Evolutionary conservation across 2,113 vertebrate species (phyloP).

Genomic region (Motacilla alba): DNA sequence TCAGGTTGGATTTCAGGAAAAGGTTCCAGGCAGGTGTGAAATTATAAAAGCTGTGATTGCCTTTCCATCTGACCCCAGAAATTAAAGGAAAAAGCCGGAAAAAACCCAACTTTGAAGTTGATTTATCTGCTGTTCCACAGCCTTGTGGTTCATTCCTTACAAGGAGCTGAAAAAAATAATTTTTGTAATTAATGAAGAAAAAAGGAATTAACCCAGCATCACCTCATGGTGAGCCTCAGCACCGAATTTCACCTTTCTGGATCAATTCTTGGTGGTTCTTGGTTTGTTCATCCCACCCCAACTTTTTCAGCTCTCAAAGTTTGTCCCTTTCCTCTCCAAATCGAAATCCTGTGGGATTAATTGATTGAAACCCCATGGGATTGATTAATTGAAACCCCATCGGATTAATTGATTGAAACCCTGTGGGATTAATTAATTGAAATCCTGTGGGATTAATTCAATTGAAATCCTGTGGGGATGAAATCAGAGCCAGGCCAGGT

Average conservation of each 20-base stretch:
- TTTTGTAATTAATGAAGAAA: not conserved
- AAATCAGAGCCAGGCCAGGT: not conserved
- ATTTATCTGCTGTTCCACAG: too few relatives aligned
- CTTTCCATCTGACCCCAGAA: too few relatives aligned
- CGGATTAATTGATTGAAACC: too few relatives aligned
- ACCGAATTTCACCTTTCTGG: not conserved
- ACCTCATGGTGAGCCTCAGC: accelerated
- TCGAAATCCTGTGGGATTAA: too few relatives aligned
- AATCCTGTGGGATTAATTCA: not conserved
- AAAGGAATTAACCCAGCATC: not conserved
- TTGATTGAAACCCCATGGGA: too few relatives aligned
- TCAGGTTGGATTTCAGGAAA: too few relatives aligned
- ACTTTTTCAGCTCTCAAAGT: not conserved
- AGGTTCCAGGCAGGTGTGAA: too few relatives aligned
- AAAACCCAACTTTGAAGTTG: too few relatives aligned
- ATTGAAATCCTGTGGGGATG: not conserved
- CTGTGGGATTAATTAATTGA: too few relatives aligned
- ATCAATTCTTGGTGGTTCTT: not conserved
- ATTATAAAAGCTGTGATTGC: too few relatives aligned
- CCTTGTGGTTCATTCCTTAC: too few relatives aligned
- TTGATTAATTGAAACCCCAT: not conserved
- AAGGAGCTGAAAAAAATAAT: not conserved
- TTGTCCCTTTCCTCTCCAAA: not conserved
- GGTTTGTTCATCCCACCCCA: not conserved
- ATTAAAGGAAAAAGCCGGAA: too few relatives aligned